phyloP scores from a whole-genome alignment of 2,888 invertebrate genomes.

The Dicyrtomina minuta region DNA sequence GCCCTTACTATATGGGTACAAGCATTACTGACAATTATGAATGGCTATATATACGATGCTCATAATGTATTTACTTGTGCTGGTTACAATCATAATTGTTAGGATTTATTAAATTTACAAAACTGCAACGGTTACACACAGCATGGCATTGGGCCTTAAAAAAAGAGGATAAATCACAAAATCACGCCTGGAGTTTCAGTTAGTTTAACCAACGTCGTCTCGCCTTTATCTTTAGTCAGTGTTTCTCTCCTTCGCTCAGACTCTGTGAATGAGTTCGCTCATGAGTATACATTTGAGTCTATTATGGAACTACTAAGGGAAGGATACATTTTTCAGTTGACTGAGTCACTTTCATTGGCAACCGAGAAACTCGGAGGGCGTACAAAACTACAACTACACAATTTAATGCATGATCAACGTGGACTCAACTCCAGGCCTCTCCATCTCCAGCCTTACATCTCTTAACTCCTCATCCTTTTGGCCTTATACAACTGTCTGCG shows the following conservation, averaged over 20 bases:
- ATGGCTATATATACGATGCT: too few relatives aligned
- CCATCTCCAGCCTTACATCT: neutral
- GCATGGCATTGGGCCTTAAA: too few relatives aligned
- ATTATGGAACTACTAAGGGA: constrained; percentile 16
- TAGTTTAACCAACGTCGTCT: neutral
- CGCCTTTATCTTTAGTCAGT: neutral
- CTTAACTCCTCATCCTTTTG: too few relatives aligned
- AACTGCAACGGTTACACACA: too few relatives aligned
- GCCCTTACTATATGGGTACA: too few relatives aligned
- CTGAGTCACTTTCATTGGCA: constrained; percentile 22
- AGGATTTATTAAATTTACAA: too few relatives aligned
- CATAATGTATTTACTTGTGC: too few relatives aligned
- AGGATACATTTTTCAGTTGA: constrained; percentile 28
- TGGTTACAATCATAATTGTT: too few relatives aligned
- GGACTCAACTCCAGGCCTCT: neutral
- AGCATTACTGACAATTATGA: too few relatives aligned
- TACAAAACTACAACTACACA: neutral
- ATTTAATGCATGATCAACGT: neutral
- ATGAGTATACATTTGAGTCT: constrained; percentile 9
- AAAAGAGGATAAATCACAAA: too few relatives aligned
- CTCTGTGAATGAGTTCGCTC: constrained; percentile 6
- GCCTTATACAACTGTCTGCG: too few relatives aligned
- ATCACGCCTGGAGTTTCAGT: too few relatives aligned
- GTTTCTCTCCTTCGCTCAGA: neutral
- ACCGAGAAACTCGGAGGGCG: constrained; percentile 2